phyloP scores from a whole-genome alignment of 1,140 invertebrate genomes.

The Drosophila chauvacae region DNA sequence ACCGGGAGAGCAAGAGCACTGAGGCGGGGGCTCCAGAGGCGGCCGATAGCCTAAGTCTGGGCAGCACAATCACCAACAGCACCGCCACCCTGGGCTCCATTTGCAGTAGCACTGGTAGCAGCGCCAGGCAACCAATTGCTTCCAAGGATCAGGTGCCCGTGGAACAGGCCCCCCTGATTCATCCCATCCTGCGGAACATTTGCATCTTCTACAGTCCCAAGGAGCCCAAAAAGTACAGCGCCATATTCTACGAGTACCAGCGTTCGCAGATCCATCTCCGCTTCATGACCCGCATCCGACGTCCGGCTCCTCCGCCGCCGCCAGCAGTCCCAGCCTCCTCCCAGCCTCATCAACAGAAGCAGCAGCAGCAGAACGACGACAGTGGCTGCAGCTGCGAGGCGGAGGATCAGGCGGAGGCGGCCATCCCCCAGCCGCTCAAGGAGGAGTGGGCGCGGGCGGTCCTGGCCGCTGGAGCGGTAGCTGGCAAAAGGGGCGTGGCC shows the following conservation, averaged over 20 bases:
- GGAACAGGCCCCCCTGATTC: conserved; percentile 27
- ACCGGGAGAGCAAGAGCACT: conserved; percentile 29
- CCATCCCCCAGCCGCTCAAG: conserved; percentile 53
- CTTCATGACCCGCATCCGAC: conserved; percentile 67
- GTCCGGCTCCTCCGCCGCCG: conserved; percentile 52
- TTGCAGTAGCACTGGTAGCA: conserved; percentile 57
- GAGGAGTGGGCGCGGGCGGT: conserved; percentile 67
- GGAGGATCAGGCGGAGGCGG: conserved; percentile 36
- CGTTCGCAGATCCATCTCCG: conserved; percentile 53
- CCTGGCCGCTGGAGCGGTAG: conserved; percentile 53
- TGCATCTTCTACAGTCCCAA: conserved; percentile 71
- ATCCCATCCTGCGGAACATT: conserved; percentile 70
- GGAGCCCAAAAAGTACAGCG: conserved; percentile 73
- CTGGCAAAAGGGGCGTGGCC: conserved; percentile 57
- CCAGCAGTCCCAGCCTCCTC: conserved; percentile 3
- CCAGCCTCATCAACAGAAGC: neutral
- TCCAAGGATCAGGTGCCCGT: neutral
- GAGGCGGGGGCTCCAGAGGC: conserved; percentile 1
- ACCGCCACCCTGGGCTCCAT: conserved; percentile 71
- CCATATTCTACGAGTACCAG: conserved; percentile 80
- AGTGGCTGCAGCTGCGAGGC: conserved; percentile 67
- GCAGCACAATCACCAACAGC: conserved; percentile 79
- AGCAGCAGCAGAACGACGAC: conserved; percentile 51
- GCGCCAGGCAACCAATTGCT: conserved; percentile 10
- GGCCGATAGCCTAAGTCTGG: conserved; percentile 56